Percentiles rank a stretch among this genome's conserved stretches.
These are phyloP conservation scores for Acomys russatus DNA, from an alignment of 2,797 vertebrate genomes.

Conservation along the genomic window DNA sequence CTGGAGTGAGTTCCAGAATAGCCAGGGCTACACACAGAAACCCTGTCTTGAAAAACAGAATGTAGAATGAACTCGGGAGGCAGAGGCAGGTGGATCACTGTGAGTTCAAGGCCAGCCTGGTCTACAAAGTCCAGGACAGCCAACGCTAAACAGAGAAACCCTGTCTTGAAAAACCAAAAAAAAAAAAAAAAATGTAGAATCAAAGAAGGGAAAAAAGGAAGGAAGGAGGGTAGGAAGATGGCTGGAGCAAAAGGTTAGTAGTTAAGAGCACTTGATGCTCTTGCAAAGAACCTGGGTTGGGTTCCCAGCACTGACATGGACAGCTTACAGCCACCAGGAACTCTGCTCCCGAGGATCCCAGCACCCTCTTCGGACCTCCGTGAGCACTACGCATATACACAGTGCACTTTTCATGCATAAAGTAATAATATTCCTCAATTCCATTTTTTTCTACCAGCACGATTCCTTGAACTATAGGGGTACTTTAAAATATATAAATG, in stretches of 20 bases:
- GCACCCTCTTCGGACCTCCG: too few species aligned
- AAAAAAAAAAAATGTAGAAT: too few species aligned
- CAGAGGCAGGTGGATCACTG: not conserved
- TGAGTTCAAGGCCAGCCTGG: not conserved
- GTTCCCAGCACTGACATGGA: not conserved
- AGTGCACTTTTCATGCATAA: not conserved
- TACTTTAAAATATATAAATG: too few species aligned
- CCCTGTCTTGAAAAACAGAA: not conserved
- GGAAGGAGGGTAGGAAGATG: too few species aligned
- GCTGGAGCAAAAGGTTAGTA: not conserved
- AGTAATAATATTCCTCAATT: constrained; percentile 25
- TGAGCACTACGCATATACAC: not conserved
- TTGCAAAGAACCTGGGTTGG: not conserved
- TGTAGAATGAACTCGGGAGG: not conserved
- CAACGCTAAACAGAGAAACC: not conserved
- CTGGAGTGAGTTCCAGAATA: not conserved
- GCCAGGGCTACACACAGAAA: not conserved
- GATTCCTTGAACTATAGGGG: constrained; percentile 23
- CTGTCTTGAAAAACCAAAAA: not conserved
- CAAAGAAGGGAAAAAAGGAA: too few species aligned
- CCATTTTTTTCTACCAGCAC: constrained; percentile 34
- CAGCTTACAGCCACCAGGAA: not conserved
- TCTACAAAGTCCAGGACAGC: not conserved
- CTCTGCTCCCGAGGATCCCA: not conserved
- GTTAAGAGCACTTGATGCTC: too few species aligned